Percentiles rank a stretch among this genome's conserved stretches.
Evolutionary conservation across 2,888 invertebrate genomes (phyloP).

Genomic region (Pristionchus mayeri): DNA sequence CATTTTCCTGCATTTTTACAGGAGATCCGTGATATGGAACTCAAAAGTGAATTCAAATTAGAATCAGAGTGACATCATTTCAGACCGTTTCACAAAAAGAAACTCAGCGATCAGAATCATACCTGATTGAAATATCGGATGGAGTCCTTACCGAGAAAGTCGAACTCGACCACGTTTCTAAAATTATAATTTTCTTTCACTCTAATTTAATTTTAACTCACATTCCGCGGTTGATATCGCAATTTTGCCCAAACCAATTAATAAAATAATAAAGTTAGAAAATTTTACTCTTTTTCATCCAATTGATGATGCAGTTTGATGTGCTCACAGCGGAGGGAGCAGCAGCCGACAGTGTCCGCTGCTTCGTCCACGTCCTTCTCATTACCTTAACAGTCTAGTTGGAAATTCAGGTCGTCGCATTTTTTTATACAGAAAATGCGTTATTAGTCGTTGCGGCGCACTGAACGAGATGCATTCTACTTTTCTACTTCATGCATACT

Average conservation of each 20-base stretch:
- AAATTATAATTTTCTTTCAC: constrained; percentile 48
- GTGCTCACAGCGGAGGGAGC: constrained; percentile 96
- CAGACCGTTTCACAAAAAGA: no score
- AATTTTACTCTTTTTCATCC: constrained; percentile 73
- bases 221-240: no score
- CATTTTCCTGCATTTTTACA: no score
- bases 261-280: constrained; percentile 46
- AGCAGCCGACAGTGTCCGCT: constrained; percentile 93
- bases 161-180: constrained; percentile 91
- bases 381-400: constrained; percentile 82
- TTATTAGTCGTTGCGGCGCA: no score
- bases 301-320: constrained; percentile 86
- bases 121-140: constrained; percentile 88
- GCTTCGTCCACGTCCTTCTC: constrained; percentile 98
- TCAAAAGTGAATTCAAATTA: no score
- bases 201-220: no score
- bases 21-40: no score
- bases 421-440: no score
- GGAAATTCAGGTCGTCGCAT: no score
- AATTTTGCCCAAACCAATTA: neutral
- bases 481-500: neutral
- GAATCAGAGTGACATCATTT: no score
- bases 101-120: no score
- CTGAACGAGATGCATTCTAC: neutral
- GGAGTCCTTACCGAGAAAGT: constrained; percentile 96